Conservation (phyloP, 2,888 invertebrate species). For the Andrena chrysosceles region DNA sequence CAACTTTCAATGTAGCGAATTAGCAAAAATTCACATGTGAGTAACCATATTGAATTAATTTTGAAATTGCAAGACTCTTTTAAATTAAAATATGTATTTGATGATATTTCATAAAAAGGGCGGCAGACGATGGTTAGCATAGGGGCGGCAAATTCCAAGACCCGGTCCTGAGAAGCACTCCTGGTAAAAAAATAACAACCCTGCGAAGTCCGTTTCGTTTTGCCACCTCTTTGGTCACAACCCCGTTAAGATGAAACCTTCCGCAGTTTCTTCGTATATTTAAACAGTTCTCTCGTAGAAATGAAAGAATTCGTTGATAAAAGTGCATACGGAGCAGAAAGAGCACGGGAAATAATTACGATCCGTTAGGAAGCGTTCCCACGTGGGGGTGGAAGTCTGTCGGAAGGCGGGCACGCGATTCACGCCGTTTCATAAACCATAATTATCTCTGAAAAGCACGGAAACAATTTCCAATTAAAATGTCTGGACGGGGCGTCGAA, state of each 20-base stretch:
- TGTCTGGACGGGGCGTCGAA: conserved; percentile 47
- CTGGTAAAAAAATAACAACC: neutral
- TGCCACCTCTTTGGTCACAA: conserved; percentile 1
- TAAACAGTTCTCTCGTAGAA: neutral
- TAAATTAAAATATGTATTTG: no score
- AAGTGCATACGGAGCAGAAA: neutral
- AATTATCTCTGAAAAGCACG: conserved; percentile 49
- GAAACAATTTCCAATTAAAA: conserved; percentile 59
- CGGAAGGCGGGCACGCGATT: conserved; percentile 42
- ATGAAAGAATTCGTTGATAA: neutral
- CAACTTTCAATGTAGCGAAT: no score
- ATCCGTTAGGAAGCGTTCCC: conserved; percentile 4
- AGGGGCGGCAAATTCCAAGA: no score
- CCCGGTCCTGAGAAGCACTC: no score
- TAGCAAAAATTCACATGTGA: no score
- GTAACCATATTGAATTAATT: no score
- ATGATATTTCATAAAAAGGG: no score
- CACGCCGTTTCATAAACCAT: conserved; percentile 38
- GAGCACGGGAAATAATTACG: conserved; percentile 33
- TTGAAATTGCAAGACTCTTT: no score
- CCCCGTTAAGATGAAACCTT: neutral
- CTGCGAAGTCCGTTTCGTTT: neutral
- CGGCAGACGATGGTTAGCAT: no score
- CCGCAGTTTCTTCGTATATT: neutral
- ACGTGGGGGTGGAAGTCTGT: neutral